phyloP scores from a whole-genome alignment of 2,797 vertebrate genomes.

The Kryptopterus vitreolus region DNA sequence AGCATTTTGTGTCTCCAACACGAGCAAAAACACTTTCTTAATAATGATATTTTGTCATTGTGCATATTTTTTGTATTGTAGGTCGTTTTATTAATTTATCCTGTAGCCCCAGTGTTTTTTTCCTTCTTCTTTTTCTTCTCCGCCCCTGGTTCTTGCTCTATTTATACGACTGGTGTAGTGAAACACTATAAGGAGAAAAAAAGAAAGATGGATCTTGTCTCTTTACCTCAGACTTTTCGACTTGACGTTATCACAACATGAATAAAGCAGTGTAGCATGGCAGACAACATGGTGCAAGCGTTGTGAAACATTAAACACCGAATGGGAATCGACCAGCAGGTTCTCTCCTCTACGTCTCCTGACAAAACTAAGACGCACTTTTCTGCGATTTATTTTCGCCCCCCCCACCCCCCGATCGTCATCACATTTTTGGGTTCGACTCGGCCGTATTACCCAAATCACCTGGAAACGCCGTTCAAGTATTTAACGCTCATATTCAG shows the following conservation, averaged over 20 bases:
- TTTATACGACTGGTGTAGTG: constrained; percentile 50
- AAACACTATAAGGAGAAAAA: constrained; percentile 53
- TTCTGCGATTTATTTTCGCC: constrained; percentile 62
- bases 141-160: constrained; percentile 44
- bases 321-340: constrained; percentile 80
- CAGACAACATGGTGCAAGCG: constrained; percentile 47
- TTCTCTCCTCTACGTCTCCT: constrained; percentile 45
- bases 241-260: constrained; percentile 38
- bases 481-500: constrained; percentile 73
- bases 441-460: constrained; percentile 81
- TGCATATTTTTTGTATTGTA: constrained; percentile 59
- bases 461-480: constrained; percentile 73
- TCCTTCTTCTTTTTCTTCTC: no score
- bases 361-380: constrained; percentile 33
- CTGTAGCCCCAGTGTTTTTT: constrained; percentile 59
- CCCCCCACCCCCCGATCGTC: constrained; percentile 71
- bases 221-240: constrained; percentile 83
- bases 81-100: constrained; percentile 66
- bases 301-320: constrained; percentile 32
- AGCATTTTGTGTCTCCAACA: constrained; percentile 58
- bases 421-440: constrained; percentile 74
- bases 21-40: constrained; percentile 63
- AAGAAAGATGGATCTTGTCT: constrained; percentile 69
- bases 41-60: constrained; percentile 60
- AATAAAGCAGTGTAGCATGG: constrained; percentile 46